Evolutionary conservation across 64 coral and sea anemone species (phyloP).

Genomic region (Porites australiensis): DNA sequence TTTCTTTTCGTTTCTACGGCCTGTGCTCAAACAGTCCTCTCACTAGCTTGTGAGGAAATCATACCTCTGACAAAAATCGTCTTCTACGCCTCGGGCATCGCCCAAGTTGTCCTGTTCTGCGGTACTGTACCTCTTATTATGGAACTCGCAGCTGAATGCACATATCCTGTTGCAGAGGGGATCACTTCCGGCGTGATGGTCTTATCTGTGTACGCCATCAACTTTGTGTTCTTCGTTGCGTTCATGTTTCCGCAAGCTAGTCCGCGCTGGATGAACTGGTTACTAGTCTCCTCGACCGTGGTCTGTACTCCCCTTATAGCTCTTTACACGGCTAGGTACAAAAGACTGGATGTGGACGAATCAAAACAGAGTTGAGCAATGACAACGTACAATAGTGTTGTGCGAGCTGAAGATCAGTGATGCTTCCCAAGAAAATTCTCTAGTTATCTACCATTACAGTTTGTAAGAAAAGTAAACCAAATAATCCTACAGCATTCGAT

Average conservation of each 20-base stretch:
- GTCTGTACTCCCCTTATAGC: slow-evolving; percentile 80
- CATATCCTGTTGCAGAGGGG: slow-evolving; percentile 91
- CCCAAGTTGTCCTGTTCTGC: slow-evolving; percentile 73
- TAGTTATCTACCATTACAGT: too few relatives aligned
- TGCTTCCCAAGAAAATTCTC: too few relatives aligned
- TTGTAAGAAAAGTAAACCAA: too few relatives aligned
- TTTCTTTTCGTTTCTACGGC: slow-evolving; percentile 64
- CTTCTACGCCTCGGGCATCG: slow-evolving; percentile 75
- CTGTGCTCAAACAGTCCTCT: slow-evolving; percentile 68
- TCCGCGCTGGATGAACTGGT: slow-evolving; percentile 96
- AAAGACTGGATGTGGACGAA: slow-evolving; percentile 82
- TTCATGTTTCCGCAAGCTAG: slow-evolving; percentile 96
- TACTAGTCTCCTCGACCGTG: slow-evolving; percentile 77
- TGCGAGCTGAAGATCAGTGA: too few relatives aligned
- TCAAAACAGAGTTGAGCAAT: slow-evolving; percentile 32
- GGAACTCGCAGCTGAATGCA: slow-evolving; percentile 88
- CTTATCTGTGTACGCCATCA: slow-evolving; percentile 84
- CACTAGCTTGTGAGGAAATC: slow-evolving; percentile 75
- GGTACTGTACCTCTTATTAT: slow-evolving; percentile 83
- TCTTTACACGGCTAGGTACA: slow-evolving; percentile 66
- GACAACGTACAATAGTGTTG: not conserved
- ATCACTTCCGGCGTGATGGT: slow-evolving; percentile 92
- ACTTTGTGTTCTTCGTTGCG: slow-evolving; percentile 85
- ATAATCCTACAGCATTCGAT: too few relatives aligned
- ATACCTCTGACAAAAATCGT: slow-evolving; percentile 70